A percentile compares a stretch with the other conserved stretches of the same genome.
These are phyloP conservation scores for Notolepis coatsorum DNA, from an alignment of 2,797 vertebrate genomes.

Conservation along the genomic window DNA sequence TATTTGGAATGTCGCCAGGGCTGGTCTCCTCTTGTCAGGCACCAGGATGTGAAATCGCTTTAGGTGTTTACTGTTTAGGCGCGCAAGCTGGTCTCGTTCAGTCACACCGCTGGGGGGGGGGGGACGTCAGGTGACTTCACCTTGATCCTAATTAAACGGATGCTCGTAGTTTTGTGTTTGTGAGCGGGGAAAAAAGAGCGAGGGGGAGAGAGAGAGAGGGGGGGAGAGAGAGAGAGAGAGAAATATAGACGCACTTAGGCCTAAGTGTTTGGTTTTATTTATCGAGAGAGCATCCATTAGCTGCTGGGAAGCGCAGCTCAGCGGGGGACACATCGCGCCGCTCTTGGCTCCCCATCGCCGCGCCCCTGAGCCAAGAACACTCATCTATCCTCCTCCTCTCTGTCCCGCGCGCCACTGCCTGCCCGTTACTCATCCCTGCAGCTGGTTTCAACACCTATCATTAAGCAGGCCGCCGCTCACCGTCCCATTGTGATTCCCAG, in stretches of 20 bases:
- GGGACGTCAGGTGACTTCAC: background rate
- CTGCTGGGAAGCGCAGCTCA: background rate
- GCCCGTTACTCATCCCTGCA: background rate
- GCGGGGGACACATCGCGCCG: background rate
- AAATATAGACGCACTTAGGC: background rate
- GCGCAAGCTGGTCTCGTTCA: no score
- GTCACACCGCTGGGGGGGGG: no score
- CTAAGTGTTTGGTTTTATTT: background rate
- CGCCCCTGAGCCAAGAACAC: conserved; percentile 1
- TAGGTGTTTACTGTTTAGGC: no score
- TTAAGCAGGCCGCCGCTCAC: background rate
- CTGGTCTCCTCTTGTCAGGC: no score
- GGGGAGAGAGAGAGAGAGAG: no score
- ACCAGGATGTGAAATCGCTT: no score
- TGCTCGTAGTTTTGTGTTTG: background rate
- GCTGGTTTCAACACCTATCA: conserved; percentile 1
- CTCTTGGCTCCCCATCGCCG: background rate
- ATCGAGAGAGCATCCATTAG: background rate
- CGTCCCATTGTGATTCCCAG: background rate
- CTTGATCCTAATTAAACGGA: background rate
- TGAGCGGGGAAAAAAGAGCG: no score
- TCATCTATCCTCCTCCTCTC: conserved; percentile 12
- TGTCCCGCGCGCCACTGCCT: background rate
- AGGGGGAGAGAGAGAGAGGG: no score
- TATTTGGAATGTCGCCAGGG: no score